These are phyloP conservation scores for Drosophila micromelanica DNA, from an alignment of 1,140 invertebrate species.

Conservation along the genomic window DNA sequence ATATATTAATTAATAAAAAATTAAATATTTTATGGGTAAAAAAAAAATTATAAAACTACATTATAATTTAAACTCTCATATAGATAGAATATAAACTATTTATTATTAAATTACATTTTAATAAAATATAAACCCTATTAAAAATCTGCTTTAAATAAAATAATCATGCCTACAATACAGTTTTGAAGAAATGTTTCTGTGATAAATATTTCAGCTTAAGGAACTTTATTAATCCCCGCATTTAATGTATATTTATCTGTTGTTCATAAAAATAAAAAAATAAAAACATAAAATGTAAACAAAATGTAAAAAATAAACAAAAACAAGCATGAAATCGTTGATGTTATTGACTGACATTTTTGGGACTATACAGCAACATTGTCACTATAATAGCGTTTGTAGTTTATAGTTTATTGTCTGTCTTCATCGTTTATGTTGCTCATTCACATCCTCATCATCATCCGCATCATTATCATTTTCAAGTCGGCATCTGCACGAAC, in stretches of 20 bases:
- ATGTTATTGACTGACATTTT: constrained; percentile 4
- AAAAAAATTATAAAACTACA: too few species aligned
- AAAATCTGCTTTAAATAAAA: background rate
- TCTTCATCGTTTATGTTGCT: constrained; percentile 50
- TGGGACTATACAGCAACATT: constrained; percentile 46
- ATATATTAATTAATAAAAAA: background rate
- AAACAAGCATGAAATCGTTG: constrained; percentile 7
- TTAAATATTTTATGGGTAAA: too few species aligned
- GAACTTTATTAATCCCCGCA: background rate
- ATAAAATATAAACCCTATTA: background rate
- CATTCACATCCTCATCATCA: constrained; percentile 27
- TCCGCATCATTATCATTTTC: constrained; percentile 49
- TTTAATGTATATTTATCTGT: background rate
- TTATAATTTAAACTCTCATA: too few species aligned
- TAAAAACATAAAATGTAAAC: background rate
- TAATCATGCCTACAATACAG: too few species aligned
- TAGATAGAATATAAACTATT: background rate
- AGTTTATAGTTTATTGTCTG: constrained; percentile 54
- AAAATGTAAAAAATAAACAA: constrained; percentile 1
- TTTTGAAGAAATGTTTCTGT: too few species aligned
- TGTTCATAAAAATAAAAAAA: background rate
- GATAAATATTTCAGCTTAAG: too few species aligned
- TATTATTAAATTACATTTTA: background rate
- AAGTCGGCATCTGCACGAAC: constrained; percentile 58
- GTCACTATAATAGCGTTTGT: constrained; percentile 43